phyloP scores from a whole-genome alignment of 2,113 vertebrate genomes.

The Onychorhynchus coronatus region DNA sequence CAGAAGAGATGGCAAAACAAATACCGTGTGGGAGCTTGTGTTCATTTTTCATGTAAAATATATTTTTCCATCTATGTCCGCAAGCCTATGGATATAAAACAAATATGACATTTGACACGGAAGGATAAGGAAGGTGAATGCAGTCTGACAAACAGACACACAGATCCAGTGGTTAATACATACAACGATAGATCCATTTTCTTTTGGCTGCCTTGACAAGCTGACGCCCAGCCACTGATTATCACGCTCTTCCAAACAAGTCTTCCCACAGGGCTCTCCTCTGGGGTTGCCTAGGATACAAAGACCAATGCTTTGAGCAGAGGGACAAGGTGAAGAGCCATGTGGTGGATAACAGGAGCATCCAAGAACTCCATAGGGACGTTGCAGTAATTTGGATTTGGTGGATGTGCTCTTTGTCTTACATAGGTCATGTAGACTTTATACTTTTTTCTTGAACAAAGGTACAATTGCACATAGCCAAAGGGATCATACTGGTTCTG shows the following conservation, averaged over 20 bases:
- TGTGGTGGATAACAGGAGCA: neutral
- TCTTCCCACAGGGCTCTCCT: constrained; percentile 82
- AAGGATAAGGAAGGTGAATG: neutral
- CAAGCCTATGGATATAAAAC: constrained; percentile 78
- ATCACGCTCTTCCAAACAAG: constrained; percentile 85
- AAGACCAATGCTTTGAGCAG: neutral
- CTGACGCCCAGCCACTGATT: constrained; percentile 97
- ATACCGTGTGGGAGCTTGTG: constrained; percentile 87
- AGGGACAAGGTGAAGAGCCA: neutral
- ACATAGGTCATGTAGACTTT: neutral
- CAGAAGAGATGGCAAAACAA: constrained; percentile 82
- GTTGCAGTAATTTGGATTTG: neutral
- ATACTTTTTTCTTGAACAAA: neutral
- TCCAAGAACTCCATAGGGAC: neutral
- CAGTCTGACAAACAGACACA: neutral
- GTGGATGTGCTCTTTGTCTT: neutral
- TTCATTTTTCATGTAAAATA: constrained; percentile 79
- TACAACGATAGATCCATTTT: constrained; percentile 87
- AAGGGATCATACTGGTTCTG: neutral
- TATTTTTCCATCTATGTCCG: constrained; percentile 95
- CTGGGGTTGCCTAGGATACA: constrained; percentile 70
- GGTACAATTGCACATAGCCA: neutral
- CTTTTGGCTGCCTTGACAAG: constrained; percentile 84
- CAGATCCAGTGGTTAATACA: constrained; percentile 5
- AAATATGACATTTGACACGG: neutral